A percentile compares a stretch with the other conserved stretches of the same genome.
Evolutionary conservation across 2,113 vertebrate genomes (phyloP).

Genomic region (Petaurus breviceps): DNA sequence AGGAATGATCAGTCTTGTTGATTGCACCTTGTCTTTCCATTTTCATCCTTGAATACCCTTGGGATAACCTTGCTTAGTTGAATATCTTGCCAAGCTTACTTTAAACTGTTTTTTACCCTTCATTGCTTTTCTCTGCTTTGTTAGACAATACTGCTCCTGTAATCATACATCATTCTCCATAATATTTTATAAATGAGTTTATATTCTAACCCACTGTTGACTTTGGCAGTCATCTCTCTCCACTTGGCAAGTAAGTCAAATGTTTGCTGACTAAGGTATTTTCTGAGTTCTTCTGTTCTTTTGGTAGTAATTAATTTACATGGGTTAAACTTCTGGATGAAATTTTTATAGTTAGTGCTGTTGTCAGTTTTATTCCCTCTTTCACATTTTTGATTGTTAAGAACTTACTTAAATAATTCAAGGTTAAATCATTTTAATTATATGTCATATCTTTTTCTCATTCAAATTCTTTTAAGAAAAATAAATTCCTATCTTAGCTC

Average conservation of each 20-base stretch:
- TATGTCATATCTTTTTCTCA: background rate
- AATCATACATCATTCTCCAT: background rate
- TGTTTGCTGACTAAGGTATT: background rate
- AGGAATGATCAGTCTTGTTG: background rate
- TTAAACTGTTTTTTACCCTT: background rate
- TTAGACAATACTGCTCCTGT: background rate
- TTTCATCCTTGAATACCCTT: background rate
- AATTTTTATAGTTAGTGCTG: background rate
- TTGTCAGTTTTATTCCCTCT: background rate
- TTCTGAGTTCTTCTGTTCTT: background rate
- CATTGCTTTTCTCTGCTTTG: background rate
- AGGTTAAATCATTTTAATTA: background rate
- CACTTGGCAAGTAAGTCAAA: background rate
- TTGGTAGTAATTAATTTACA: background rate
- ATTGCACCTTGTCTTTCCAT: background rate
- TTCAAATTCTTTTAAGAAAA: background rate
- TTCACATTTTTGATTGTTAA: background rate
- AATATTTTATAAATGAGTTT: background rate
- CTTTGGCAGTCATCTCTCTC: background rate
- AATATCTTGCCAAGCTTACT: background rate
- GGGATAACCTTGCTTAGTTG: background rate
- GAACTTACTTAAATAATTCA: background rate
- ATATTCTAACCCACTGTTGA: background rate
- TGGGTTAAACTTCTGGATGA: background rate
- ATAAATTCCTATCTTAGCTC: background rate